Percentiles rank a stretch among this genome's conserved stretches.
Conservation (phyloP, 2,113 vertebrate genomes). For the Notothenia rossii region DNA sequence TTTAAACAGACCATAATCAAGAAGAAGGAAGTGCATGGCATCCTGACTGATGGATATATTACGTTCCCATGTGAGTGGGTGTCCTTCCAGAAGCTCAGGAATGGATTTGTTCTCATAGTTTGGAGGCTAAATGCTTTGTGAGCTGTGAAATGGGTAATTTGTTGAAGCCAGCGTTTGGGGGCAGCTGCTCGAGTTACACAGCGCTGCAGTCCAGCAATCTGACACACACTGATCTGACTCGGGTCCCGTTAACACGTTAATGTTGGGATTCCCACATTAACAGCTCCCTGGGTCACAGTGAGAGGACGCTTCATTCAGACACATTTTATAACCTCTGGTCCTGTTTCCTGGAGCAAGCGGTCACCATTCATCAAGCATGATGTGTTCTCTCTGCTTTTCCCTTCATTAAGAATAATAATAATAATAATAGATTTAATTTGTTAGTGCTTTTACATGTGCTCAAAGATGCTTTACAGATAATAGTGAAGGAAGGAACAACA, state of each 20-base stretch:
- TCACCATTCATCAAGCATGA: too few relatives aligned
- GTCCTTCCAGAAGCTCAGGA: slow-evolving; percentile 58
- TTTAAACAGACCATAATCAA: not conserved
- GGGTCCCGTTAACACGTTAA: slow-evolving; percentile 57
- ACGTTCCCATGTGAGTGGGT: slow-evolving; percentile 36
- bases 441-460: too few relatives aligned
- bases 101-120: slow-evolving; percentile 71
- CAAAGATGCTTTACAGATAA: too few relatives aligned
- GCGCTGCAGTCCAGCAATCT: slow-evolving; percentile 65
- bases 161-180: slow-evolving; percentile 60
- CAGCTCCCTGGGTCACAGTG: slow-evolving; percentile 8
- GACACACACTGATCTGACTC: slow-evolving; percentile 67
- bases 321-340: not conserved
- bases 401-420: too few relatives aligned
- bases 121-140: slow-evolving; percentile 73
- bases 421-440: too few relatives aligned
- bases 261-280: slow-evolving; percentile 57
- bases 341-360: not conserved
- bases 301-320: not conserved
- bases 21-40: not conserved
- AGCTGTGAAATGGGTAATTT: slow-evolving; percentile 78
- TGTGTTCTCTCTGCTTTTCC: not conserved
- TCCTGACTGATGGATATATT: slow-evolving; percentile 47
- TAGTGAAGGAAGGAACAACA: too few relatives aligned
- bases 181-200: slow-evolving; percentile 74